These are phyloP conservation scores for Willowsia nigromaculata DNA, from an alignment of 2,888 invertebrate species.

Conservation along the genomic window DNA sequence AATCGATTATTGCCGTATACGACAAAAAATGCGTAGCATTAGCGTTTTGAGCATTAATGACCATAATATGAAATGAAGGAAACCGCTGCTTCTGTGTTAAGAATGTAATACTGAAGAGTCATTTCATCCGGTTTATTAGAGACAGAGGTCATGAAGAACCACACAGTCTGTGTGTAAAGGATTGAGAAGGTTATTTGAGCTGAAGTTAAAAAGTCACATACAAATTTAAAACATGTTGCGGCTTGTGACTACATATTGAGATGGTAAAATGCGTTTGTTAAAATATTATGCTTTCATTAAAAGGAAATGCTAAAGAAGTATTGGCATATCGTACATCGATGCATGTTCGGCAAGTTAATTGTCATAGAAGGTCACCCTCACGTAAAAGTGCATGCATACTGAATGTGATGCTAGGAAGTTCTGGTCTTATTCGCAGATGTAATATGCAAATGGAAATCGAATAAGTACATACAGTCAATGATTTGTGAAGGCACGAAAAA, in stretches of 20 bases:
- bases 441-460: neutral
- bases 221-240: neutral
- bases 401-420: neutral
- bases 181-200: neutral
- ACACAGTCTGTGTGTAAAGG: neutral
- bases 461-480: neutral
- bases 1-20: slow-evolving; percentile 45
- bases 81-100: neutral
- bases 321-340: neutral
- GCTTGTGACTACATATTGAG: too few species aligned
- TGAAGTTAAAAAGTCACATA: neutral
- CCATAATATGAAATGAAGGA: neutral
- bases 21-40: neutral
- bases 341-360: slow-evolving; percentile 4
- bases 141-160: slow-evolving; percentile 17
- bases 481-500: slow-evolving; percentile 9
- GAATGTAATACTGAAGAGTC: neutral
- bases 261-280: neutral
- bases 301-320: neutral
- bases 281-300: neutral
- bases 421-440: too few species aligned
- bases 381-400: neutral
- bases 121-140: neutral
- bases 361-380: slow-evolving; percentile 19
- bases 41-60: neutral